Evolutionary conservation across 2,797 vertebrate genomes (phyloP), one percentile per base, ranked within the genome.

Genomic region (Eremophila alpestris): DNA sequence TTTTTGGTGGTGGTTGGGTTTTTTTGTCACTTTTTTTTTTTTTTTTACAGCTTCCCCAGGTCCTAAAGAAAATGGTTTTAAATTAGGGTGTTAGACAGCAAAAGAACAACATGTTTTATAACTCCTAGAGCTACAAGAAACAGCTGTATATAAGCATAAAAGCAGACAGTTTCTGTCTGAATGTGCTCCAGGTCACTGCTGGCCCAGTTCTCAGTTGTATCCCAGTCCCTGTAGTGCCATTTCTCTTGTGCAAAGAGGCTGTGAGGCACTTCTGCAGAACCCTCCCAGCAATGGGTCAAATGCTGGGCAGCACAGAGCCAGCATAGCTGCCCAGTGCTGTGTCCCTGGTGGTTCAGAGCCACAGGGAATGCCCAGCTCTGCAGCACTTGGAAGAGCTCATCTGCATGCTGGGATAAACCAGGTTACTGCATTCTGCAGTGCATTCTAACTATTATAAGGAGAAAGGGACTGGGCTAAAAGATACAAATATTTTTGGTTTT

Each of bases 91-190:
- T 75, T 83, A 96, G 95, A 94, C 93, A 96, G 89, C 27, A 64
- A 93, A 94, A 92, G 54, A 46, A 79, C 55, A 85, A 27, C 52
- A 74, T 55, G 56, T 78, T 94, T 95, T 95, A n/a, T 83, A 93
- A 65, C 54, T 95, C 91, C 84, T 92, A 95, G 38, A 89, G 71
- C 91, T 93, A 92, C 79, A 92, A 48, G 74, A 89, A 96, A 67
- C 90, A 95, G 88, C 80, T 96, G 87, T 85, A 82, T 67, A n/a
- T 45, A 83, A 95, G 80, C 77, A 95, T 13, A 91, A 93, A 88
- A 21, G 3, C 64, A 78, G 86, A 82, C 64, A 91, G 63, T 15
- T 93, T 71, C 56, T 79, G 55, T 65, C 77, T 85, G 81, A 51
- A 79, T 79, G 63, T 70, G 91, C 95, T 96, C 62, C 65, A 56